Evolutionary conservation across 2,797 vertebrate species (phyloP).

Genomic region (Gymnothorax javanicus): DNA sequence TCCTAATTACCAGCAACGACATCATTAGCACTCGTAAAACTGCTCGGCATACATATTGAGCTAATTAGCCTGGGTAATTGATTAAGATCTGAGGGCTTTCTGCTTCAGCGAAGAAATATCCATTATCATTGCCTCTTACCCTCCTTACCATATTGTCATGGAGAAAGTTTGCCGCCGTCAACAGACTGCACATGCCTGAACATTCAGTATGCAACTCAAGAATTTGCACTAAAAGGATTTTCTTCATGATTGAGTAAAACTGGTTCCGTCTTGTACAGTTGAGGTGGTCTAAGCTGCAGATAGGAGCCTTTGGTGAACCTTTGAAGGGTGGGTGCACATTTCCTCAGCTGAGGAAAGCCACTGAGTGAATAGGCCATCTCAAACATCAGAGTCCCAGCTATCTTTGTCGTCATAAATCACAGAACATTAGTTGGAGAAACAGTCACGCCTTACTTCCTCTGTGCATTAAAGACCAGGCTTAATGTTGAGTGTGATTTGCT

Average conservation of each 20-base stretch:
- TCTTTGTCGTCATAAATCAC: background rate
- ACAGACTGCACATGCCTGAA: background rate
- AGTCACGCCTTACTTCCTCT: too few species aligned
- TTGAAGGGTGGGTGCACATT: background rate
- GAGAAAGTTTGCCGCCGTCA: background rate
- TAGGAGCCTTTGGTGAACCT: background rate
- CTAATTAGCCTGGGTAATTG: conserved; percentile 47
- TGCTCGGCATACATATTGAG: conserved; percentile 27
- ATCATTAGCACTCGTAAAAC: conserved; percentile 51
- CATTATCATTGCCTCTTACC: background rate
- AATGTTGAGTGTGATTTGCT: too few species aligned
- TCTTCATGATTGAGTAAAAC: background rate
- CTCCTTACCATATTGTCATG: conserved; percentile 14
- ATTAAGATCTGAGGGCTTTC: conserved; percentile 39
- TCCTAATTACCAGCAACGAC: conserved; percentile 59
- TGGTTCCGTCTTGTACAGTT: background rate
- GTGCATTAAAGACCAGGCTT: too few species aligned
- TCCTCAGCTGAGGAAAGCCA: background rate
- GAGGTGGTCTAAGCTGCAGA: conserved; percentile 6
- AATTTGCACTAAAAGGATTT: background rate
- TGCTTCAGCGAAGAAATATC: conserved; percentile 9
- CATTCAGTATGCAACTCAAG: background rate
- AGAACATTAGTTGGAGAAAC: background rate
- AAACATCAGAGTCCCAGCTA: background rate
- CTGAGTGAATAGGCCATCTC: conserved; percentile 4